phyloP scores from a whole-genome alignment of 2,797 vertebrate species.

The Myripristis jacobus region DNA sequence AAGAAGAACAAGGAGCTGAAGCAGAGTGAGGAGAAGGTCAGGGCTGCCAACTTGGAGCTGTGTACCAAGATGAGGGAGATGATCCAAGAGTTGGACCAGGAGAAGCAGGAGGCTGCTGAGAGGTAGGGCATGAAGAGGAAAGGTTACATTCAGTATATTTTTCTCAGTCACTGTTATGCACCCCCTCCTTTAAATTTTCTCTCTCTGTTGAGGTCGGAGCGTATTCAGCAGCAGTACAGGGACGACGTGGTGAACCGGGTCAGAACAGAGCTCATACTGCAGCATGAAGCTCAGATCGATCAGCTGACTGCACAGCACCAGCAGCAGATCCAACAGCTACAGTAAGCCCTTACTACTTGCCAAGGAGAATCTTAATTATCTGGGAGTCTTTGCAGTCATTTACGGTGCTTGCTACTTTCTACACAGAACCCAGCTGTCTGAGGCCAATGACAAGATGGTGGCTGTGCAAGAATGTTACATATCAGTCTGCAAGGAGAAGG shows the following conservation, averaged over 20 bases:
- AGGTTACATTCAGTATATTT: not conserved
- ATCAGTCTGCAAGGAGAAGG: slow-evolving; percentile 92
- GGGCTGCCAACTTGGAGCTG: slow-evolving; percentile 89
- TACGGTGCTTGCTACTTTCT: not conserved
- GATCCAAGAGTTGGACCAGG: slow-evolving; percentile 94
- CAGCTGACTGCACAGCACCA: slow-evolving; percentile 83
- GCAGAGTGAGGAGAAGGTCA: slow-evolving; percentile 89
- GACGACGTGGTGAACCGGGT: slow-evolving; percentile 90
- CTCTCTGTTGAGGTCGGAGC: slow-evolving; percentile 83
- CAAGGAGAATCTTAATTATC: not conserved
- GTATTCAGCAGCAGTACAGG: slow-evolving; percentile 91
- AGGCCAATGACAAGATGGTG: slow-evolving; percentile 86
- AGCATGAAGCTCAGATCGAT: slow-evolving; percentile 82
- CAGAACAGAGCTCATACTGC: slow-evolving; percentile 83
- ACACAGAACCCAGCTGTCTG: slow-evolving; percentile 85
- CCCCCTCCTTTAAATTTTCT: no score
- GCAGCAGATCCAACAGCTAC: slow-evolving; percentile 80
- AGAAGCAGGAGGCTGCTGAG: slow-evolving; percentile 92
- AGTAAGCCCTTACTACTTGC: slow-evolving; percentile 79
- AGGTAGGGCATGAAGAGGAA: slow-evolving; percentile 75
- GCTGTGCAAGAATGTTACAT: slow-evolving; percentile 94
- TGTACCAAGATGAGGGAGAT: slow-evolving; percentile 97
- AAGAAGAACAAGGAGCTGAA: slow-evolving; percentile 85
- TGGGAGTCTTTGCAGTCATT: slow-evolving; percentile 1
- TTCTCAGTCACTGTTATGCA: no score